These are phyloP conservation scores for Apocheima hispidaria DNA, from an alignment of 2,888 invertebrate genomes.

Conservation along the genomic window DNA sequence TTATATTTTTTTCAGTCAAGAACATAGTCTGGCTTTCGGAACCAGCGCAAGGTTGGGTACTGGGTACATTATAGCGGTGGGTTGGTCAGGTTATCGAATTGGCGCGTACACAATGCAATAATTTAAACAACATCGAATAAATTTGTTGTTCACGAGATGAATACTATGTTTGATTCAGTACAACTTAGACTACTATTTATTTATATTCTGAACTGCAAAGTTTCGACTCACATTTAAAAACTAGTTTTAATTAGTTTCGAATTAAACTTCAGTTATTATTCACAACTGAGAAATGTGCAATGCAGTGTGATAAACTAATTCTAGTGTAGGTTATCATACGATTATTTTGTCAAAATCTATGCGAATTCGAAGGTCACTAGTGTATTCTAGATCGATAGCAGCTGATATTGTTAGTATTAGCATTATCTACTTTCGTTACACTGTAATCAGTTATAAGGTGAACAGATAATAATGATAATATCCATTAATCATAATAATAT, in stretches of 20 bases:
- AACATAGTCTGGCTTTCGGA: neutral
- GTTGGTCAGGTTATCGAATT: slow-evolving; percentile 59
- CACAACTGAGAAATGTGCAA: too few relatives aligned
- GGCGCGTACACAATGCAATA: slow-evolving; percentile 42
- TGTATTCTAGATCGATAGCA: slow-evolving; percentile 35
- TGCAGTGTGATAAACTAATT: too few relatives aligned
- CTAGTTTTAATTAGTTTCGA: neutral
- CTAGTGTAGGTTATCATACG: too few relatives aligned
- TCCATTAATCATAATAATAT: neutral
- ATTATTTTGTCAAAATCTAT: slow-evolving; percentile 9
- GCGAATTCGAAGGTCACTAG: slow-evolving; percentile 29
- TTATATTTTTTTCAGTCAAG: too few relatives aligned
- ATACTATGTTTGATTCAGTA: too few relatives aligned
- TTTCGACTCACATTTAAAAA: neutral
- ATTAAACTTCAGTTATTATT: too few relatives aligned
- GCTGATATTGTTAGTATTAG: slow-evolving; percentile 37
- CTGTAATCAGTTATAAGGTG: slow-evolving; percentile 40
- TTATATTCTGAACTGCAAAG: neutral
- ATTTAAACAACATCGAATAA: slow-evolving; percentile 24
- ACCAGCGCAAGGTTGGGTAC: slow-evolving; percentile 4
- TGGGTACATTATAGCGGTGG: slow-evolving; percentile 43
- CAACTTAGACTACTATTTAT: too few relatives aligned
- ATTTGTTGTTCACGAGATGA: neutral
- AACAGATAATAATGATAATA: slow-evolving; percentile 23
- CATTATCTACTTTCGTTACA: slow-evolving; percentile 35